Conservation (phyloP, 2,888 invertebrate species). For the Charanyca ferruginea region DNA sequence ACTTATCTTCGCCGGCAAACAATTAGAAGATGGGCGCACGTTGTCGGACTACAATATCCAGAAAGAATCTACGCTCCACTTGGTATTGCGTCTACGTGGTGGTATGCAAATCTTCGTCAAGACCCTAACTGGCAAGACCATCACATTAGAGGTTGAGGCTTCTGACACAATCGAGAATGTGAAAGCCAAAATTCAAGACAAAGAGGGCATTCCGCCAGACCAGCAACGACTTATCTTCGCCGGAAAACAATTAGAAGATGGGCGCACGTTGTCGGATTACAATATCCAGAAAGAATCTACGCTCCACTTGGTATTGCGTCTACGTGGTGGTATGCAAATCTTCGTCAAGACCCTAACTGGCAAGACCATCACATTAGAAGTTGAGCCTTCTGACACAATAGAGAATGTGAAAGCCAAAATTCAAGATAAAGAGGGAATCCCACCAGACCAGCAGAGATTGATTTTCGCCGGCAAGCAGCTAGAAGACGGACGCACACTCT, state of each 20-base stretch:
- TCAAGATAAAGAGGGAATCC: too few species aligned
- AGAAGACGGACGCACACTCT: too few species aligned
- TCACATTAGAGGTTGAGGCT: slow-evolving; percentile 50
- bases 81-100: slow-evolving; percentile 50
- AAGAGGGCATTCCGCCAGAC: slow-evolving; percentile 58
- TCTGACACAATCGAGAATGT: slow-evolving; percentile 60
- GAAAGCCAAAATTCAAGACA: slow-evolving; percentile 58
- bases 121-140: slow-evolving; percentile 54
- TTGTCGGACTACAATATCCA: slow-evolving; percentile 56
- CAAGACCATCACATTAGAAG: too few species aligned
- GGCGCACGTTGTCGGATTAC: slow-evolving; percentile 44
- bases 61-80: slow-evolving; percentile 51
- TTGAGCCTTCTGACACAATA: too few species aligned
- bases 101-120: slow-evolving; percentile 62
- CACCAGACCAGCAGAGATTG: too few species aligned
- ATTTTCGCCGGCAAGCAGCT: too few species aligned
- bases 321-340: too few species aligned
- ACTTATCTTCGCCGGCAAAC: slow-evolving; percentile 60
- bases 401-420: too few species aligned
- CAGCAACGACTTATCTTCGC: slow-evolving; percentile 58
- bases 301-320: too few species aligned
- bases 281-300: slow-evolving; percentile 59
- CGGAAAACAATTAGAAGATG: slow-evolving; percentile 57
- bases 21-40: slow-evolving; percentile 55
- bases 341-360: too few species aligned